Conservation (phyloP, 2,888 invertebrate genomes). For the Lamellibrachia satsuma region DNA sequence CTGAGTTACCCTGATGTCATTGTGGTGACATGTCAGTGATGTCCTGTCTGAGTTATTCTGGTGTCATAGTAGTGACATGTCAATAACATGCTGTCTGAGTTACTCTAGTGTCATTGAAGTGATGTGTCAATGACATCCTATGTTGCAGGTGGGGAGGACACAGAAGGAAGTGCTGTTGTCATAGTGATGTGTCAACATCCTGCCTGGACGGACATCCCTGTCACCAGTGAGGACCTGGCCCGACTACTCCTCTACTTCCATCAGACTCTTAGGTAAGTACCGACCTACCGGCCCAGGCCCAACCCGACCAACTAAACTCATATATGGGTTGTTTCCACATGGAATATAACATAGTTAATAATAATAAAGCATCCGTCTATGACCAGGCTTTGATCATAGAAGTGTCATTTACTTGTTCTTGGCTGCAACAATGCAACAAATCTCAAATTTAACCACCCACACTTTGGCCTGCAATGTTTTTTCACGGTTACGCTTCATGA, state of each 20-base stretch:
- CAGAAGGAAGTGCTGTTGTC: constrained; percentile 74
- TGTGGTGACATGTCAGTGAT: not conserved
- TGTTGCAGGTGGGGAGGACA: constrained; percentile 74
- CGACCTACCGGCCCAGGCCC: not conserved
- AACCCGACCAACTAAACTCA: not conserved
- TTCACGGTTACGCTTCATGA: too few relatives aligned
- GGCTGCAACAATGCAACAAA: too few relatives aligned
- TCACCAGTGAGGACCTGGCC: constrained; percentile 77
- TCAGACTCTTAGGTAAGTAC: constrained; percentile 21
- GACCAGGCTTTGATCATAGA: too few relatives aligned
- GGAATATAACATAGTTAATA: too few relatives aligned
- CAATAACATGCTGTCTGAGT: not conserved
- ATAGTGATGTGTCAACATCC: constrained; percentile 64
- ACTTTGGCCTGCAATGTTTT: too few relatives aligned
- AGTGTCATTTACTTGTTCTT: too few relatives aligned
- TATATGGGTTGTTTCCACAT: not conserved
- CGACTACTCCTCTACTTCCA: constrained; percentile 78
- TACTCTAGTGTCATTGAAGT: not conserved
- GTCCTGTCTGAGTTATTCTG: not conserved
- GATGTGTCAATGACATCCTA: not conserved
- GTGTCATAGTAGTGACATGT: not conserved
- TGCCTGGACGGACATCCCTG: constrained; percentile 61
- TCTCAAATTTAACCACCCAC: too few relatives aligned
- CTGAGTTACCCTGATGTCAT: too few relatives aligned
- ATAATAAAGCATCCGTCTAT: too few relatives aligned